Percentiles rank a stretch among this genome's conserved stretches.
Evolutionary conservation across 2,888 invertebrate species (phyloP).

Genomic region (Agrenia bidenticulata): DNA sequence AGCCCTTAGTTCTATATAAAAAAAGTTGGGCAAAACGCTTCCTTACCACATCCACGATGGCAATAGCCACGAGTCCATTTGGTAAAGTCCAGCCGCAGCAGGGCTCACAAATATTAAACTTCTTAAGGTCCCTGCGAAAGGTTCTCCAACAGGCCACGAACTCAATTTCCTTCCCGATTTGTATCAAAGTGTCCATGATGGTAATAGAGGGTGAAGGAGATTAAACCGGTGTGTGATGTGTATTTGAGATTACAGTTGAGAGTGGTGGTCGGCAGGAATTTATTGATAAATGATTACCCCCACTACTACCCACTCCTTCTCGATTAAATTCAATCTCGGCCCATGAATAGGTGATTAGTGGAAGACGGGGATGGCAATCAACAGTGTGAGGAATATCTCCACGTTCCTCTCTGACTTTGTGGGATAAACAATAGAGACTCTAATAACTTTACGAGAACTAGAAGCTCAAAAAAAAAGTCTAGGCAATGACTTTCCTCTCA

Average conservation of each 20-base stretch:
- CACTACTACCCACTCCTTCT: no score
- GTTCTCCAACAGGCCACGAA: conserved; percentile 22
- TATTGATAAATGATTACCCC: no score
- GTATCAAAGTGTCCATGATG: conserved; percentile 14
- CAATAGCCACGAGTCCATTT: conserved; percentile 43
- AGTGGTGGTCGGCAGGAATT: no score
- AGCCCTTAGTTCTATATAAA: no score
- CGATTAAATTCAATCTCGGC: no score
- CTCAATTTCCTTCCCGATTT: conserved; percentile 14
- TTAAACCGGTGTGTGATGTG: neutral
- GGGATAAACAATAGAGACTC: no score
- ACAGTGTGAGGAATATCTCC: no score
- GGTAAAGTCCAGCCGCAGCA: conserved; percentile 41
- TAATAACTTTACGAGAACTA: no score
- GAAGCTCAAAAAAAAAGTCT: neutral
- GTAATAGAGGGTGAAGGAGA: neutral
- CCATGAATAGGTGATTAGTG: conserved; percentile 12
- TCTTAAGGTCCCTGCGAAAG: conserved; percentile 34
- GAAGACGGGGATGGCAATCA: neutral
- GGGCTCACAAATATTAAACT: conserved; percentile 38
- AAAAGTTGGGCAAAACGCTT: no score
- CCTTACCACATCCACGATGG: conserved; percentile 44
- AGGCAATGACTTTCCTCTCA: neutral
- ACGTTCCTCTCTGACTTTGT: no score
- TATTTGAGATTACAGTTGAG: neutral